These are phyloP conservation scores for Desmophyllum pertusum DNA, from an alignment of 92 coral and sea anemone genomes.

Conservation along the genomic window DNA sequence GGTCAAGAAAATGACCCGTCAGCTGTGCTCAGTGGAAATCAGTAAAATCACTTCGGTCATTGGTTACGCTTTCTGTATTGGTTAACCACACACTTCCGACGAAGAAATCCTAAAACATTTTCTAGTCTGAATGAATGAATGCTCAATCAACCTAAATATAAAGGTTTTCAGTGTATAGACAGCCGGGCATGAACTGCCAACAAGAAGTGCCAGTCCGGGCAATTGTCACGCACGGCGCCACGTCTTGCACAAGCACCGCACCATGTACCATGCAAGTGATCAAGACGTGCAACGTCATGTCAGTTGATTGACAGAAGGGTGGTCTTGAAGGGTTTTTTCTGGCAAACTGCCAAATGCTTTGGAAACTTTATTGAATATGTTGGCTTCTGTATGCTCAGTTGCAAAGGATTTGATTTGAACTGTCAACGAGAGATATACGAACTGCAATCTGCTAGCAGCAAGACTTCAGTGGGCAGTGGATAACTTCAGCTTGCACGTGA, in stretches of 20 bases:
- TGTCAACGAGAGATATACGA: not conserved
- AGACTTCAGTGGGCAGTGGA: not conserved
- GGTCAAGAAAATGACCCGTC: not conserved
- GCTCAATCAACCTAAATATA: not conserved
- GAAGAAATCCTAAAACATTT: not conserved
- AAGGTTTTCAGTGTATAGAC: not conserved
- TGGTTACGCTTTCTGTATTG: not conserved
- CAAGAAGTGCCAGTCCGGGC: no score
- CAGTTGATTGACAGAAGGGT: not conserved
- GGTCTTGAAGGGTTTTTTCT: not conserved
- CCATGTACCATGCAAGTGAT: not conserved
- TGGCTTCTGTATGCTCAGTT: no score
- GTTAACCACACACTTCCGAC: constrained; percentile 2
- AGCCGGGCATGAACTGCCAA: no score
- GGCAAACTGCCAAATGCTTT: not conserved
- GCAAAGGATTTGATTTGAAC: not conserved
- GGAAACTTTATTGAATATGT: not conserved
- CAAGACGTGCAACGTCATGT: not conserved
- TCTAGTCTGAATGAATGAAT: not conserved
- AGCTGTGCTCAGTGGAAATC: not conserved
- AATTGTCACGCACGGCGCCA: not conserved
- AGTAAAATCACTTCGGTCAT: not conserved
- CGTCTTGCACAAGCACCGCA: not conserved
- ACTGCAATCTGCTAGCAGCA: not conserved
- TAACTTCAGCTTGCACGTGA: not conserved